Percentiles rank a stretch among this genome's conserved stretches.
Conservation (phyloP, 2,888 invertebrate genomes). For the Sminthurinus aureus region DNA sequence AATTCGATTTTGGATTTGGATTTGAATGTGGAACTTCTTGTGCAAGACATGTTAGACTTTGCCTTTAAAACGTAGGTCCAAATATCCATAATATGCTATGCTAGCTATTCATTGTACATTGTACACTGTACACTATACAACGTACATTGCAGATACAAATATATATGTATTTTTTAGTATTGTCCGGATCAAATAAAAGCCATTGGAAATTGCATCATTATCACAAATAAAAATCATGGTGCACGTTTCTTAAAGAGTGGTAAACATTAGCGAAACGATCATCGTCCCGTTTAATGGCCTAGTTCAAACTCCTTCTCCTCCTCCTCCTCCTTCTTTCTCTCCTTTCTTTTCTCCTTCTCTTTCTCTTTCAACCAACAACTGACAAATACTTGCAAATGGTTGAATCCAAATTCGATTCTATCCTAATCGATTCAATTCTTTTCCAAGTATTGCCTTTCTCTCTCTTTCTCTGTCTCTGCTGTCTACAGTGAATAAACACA, state of each 20-base stretch:
- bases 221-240: constrained; percentile 29
- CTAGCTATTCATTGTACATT: not conserved
- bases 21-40: not conserved
- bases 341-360: not conserved
- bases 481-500: too few relatives aligned
- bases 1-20: too few relatives aligned
- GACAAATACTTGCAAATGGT: not conserved
- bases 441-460: not conserved
- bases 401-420: not conserved
- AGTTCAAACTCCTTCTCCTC: not conserved
- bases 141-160: not conserved
- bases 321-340: not conserved
- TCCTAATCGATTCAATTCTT: too few relatives aligned
- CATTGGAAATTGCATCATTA: constrained; percentile 27
- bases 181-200: constrained; percentile 30
- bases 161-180: constrained; percentile 1
- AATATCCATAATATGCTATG: not conserved
- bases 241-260: constrained; percentile 13
- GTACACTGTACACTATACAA: not conserved
- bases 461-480: not conserved
- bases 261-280: constrained; percentile 35
- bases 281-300: not conserved
- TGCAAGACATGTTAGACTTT: not conserved
- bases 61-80: not conserved
- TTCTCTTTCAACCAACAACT: not conserved